Evolutionary conservation across 2,113 vertebrate species (phyloP), one percentile per base, ranked within the genome.

Genomic region (Zosterops borbonicus): DNA sequence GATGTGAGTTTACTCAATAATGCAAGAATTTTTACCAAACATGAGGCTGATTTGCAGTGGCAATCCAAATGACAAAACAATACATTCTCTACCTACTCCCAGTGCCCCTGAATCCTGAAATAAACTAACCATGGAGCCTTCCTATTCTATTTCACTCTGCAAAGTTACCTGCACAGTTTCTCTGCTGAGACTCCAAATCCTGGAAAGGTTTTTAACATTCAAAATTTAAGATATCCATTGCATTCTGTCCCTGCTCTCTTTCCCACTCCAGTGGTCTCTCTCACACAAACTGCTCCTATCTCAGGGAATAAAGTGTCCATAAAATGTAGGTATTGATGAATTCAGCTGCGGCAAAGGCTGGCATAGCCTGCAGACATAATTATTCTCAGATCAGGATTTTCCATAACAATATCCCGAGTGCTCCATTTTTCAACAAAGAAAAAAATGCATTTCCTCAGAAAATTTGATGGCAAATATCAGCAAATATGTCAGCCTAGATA

Each of bases 381-480:
- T 65, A 24, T 67, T 58, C 65, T 79, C 41, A 62, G 31, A 71
- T 79, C 19, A 59, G 62, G 50, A 58, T 69, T 89, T 79, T 55
- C 74, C 67, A 52, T 86, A 94, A 68, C 31, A 44, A 27, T 81
- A 37, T 80, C 41, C 31, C 0, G 0, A 59, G 4, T 21, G 42
- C 23, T 88, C 47, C 71, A 60, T 92, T 95, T 93, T 88, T 87
- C 78, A 96, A 75, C 91, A 27, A 42, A n/a, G n/a, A 9, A 46
- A 55, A 59, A 92, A 5, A n/a, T 13, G 67, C 6, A 50, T 92
- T 82, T 83, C 42, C 67, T 58, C 31, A 22, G 42, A 59, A 92
- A 87, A 96, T 46, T 3, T 55, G 5, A 89, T 56, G 68, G 59
- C 18, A 1, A 1, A 22, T 37, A 64, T 31, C 41, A 78, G 74